phyloP scores from a whole-genome alignment of 2,113 vertebrate species.

The Phyllostomus discolor region DNA sequence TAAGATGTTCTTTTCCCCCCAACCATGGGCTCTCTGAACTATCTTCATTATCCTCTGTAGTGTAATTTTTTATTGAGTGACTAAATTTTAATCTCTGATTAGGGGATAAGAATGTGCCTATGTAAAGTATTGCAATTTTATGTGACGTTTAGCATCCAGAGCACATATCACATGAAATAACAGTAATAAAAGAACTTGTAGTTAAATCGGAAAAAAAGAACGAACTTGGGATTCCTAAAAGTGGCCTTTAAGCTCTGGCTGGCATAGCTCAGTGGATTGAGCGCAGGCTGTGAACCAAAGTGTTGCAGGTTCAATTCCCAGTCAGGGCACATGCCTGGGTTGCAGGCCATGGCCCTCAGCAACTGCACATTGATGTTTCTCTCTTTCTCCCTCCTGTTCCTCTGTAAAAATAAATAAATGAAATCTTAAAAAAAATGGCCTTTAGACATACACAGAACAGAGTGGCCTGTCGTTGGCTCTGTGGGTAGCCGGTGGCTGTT shows the following conservation, averaged over 20 bases:
- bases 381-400: too few species aligned
- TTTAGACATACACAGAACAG: not conserved
- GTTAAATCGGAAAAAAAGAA: not conserved
- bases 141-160: not conserved
- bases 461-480: not conserved
- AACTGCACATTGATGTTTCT: too few species aligned
- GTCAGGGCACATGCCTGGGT: too few species aligned
- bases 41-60: not conserved
- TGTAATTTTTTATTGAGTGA: not conserved
- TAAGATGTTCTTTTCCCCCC: not conserved
- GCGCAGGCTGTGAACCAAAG: too few species aligned
- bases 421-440: too few species aligned
- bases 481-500: not conserved
- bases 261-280: too few species aligned
- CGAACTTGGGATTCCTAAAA: not conserved
- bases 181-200: not conserved
- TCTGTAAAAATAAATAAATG: too few species aligned
- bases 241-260: too few species aligned
- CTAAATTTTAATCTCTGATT: not conserved
- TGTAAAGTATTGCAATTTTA: not conserved
- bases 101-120: not conserved
- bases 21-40: not conserved
- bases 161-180: not conserved
- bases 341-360: too few species aligned
- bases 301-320: too few species aligned